These are phyloP conservation scores for Camponotus floridanus DNA, from an alignment of 1,140 invertebrate genomes.

Conservation along the genomic window DNA sequence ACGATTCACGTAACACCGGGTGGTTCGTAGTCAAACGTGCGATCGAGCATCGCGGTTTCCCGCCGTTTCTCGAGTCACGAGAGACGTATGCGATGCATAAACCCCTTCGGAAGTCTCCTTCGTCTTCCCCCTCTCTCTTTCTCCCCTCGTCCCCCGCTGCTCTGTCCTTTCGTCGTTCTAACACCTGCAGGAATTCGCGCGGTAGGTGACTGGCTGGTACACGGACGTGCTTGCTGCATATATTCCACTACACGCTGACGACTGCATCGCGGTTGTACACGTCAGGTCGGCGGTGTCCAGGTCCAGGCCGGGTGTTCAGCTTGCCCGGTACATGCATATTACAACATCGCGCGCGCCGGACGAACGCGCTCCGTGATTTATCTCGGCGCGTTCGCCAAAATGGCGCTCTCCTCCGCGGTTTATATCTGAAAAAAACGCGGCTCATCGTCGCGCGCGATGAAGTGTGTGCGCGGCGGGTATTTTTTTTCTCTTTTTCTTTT, in stretches of 20 bases:
- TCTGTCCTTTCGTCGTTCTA: constrained; percentile 55
- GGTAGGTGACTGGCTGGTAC: constrained; percentile 67
- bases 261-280: constrained; percentile 67
- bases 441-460: constrained; percentile 59
- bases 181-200: constrained; percentile 78
- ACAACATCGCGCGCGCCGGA: constrained; percentile 42
- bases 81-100: constrained; percentile 62
- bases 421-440: constrained; percentile 30
- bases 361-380: constrained; percentile 49
- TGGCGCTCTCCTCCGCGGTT: constrained; percentile 36
- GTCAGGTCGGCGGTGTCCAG: constrained; percentile 32
- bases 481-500: too few relatives aligned
- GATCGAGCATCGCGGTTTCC: constrained; percentile 48
- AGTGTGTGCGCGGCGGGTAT: constrained; percentile 26
- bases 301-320: constrained; percentile 16
- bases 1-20: constrained; percentile 62
- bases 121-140: too few relatives aligned
- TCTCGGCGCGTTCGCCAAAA: constrained; percentile 36
- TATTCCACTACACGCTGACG: constrained; percentile 55
- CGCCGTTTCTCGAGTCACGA: constrained; percentile 68
- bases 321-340: constrained; percentile 53
- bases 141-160: not conserved
- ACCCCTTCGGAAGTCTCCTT: constrained; percentile 50
- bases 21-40: constrained; percentile 67
- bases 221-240: constrained; percentile 60